Percentiles rank a stretch among this genome's conserved stretches.
phyloP scores from a whole-genome alignment of 2,888 invertebrate species.

The Agrotis segetum region DNA sequence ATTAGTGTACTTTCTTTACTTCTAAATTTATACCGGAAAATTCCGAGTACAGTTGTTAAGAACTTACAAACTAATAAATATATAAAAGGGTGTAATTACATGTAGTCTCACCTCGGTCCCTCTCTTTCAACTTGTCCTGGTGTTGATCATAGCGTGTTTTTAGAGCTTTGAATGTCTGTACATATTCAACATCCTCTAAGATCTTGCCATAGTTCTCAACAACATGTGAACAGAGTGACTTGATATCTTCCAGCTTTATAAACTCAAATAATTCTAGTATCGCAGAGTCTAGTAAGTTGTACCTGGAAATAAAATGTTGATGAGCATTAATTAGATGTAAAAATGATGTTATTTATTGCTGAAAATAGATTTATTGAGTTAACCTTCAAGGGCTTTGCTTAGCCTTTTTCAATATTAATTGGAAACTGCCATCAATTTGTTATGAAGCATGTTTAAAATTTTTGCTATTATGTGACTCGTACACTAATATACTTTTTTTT shows the following conservation, averaged over 20 bases:
- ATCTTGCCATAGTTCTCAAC: slow-evolving; percentile 99
- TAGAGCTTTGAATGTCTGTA: slow-evolving; percentile 98
- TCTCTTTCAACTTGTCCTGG: slow-evolving; percentile 97
- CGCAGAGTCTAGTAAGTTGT: slow-evolving; percentile 99
- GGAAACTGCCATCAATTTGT: no score
- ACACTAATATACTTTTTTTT: no score
- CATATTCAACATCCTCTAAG: slow-evolving; percentile 98
- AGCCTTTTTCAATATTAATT: no score
- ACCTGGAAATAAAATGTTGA: slow-evolving; percentile 85
- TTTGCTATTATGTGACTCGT: no score
- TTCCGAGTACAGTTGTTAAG: background rate
- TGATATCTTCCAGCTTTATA: slow-evolving; percentile 98
- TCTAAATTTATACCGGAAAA: background rate
- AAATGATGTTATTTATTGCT: background rate
- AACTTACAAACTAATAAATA: slow-evolving; percentile 49
- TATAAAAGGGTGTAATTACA: slow-evolving; percentile 52
- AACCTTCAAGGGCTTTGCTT: no score
- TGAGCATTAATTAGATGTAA: background rate
- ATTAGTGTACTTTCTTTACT: background rate
- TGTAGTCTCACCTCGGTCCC: slow-evolving; percentile 92
- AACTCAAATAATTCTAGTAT: slow-evolving; percentile 99
- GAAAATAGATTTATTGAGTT: background rate
- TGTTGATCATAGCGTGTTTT: slow-evolving; percentile 97
- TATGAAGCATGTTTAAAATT: no score
- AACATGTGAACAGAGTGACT: slow-evolving; percentile 97